Evolutionary conservation across 2,113 vertebrate genomes (phyloP), one percentile per base, ranked within the genome.

Genomic region (Eolophus roseicapilla): DNA sequence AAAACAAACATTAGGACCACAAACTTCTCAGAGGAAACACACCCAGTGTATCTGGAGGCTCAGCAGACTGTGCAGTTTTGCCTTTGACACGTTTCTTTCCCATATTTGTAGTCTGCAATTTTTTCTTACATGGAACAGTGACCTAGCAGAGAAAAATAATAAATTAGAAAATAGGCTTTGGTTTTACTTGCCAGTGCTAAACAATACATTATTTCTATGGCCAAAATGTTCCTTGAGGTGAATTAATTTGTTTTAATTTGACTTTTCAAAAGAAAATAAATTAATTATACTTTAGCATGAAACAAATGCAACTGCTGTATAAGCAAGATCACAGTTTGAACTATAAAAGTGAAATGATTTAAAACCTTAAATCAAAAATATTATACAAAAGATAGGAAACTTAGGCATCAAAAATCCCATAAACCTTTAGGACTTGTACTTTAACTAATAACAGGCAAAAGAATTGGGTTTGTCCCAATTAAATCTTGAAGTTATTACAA

Each of bases 21-120:
- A 79, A 29, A 81, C 28, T 27, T 74, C 53, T 82, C 24, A 33
- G 28, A 78, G 53, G 28, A 96, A 69, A 79, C 94, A 65, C 98
- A 98, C 98, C 96, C 87, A 75, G 71, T 15, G 19, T 86, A 90
- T 98, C 97, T 5, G 17, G 67, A 91, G 94, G 82, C 76, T 97
- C 97, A 83, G 98, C 97, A 60, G 41, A 41, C 73, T 93, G 90
- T 57, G 93, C 43, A 65, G 93, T 79, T 97, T 95, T 98, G 78
- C 96, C 97, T 85, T 98, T 98, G 95, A 97, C 95, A 83, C 98
- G 97, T 95, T 97, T 98, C 97, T 98, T 98, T 93, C 98, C 97
- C 98, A 98, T 98, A 73, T 62, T 93, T 93, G 89, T 27, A 86
- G 86, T 92, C 90, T 65, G 93, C 27, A 88, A 92, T 91, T 96